Evolutionary conservation across 1,140 invertebrate genomes (phyloP).

Genomic region (Stegodyphus dumicola): DNA sequence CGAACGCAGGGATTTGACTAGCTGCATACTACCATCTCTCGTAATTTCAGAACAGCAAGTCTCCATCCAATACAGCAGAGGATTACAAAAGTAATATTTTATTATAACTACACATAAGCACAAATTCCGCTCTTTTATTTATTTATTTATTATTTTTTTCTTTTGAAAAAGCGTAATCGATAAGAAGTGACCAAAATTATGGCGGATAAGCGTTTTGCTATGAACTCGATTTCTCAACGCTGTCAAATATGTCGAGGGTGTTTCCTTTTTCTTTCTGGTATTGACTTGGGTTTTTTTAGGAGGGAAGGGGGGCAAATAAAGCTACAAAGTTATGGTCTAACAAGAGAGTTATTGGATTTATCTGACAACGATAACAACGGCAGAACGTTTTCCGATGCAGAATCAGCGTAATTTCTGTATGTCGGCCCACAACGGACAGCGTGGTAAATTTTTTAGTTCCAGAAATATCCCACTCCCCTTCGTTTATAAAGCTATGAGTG

Average conservation of each 20-base stretch:
- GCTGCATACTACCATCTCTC: too few species aligned
- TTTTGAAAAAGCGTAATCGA: not conserved
- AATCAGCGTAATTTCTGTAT: slow-evolving; percentile 27
- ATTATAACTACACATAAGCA: too few species aligned
- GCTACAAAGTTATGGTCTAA: slow-evolving; percentile 50
- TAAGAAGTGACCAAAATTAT: not conserved
- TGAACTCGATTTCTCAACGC: not conserved
- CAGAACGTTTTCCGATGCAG: slow-evolving; percentile 32
- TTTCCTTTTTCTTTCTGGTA: not conserved
- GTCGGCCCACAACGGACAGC: not conserved
- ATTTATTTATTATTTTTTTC: too few species aligned
- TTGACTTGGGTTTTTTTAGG: not conserved
- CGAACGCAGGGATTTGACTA: too few species aligned
- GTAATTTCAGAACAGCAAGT: too few species aligned
- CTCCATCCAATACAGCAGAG: too few species aligned
- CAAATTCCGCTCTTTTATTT: too few species aligned
- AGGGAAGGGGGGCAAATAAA: not conserved
- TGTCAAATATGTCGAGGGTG: not conserved
- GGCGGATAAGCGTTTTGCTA: slow-evolving; percentile 4
- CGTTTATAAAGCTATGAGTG: too few species aligned
- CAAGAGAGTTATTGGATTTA: slow-evolving; percentile 56
- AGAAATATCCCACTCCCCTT: too few species aligned
- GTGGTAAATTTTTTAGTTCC: too few species aligned
- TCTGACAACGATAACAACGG: slow-evolving; percentile 52
- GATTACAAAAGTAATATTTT: too few species aligned